These are phyloP conservation scores for Acronicta psi DNA, from an alignment of 2,888 invertebrate species.

Conservation along the genomic window DNA sequence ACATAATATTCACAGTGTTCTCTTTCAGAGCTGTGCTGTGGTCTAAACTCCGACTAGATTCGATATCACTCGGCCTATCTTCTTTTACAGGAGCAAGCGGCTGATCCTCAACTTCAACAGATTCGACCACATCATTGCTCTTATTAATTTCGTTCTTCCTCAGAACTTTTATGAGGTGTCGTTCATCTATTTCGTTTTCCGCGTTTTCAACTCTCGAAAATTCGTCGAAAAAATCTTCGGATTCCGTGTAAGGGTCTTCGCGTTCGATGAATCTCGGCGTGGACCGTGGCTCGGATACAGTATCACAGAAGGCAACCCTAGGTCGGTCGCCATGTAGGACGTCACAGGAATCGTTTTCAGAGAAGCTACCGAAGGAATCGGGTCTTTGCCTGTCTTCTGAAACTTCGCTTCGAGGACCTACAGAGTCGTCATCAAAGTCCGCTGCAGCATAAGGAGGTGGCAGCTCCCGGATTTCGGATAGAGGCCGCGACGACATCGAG, in stretches of 20 bases:
- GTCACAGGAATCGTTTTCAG: slow-evolving; percentile 86
- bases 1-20: slow-evolving; percentile 80
- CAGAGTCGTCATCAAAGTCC: slow-evolving; percentile 85
- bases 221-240: slow-evolving; percentile 80
- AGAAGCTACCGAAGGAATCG: slow-evolving; percentile 85
- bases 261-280: slow-evolving; percentile 84
- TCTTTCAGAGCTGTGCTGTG: slow-evolving; percentile 79
- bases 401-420: slow-evolving; percentile 83
- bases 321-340: slow-evolving; percentile 73
- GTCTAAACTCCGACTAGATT: slow-evolving; percentile 77
- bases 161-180: slow-evolving; percentile 81
- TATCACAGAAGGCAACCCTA: slow-evolving; percentile 79
- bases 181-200: slow-evolving; percentile 83
- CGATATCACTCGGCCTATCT: slow-evolving; percentile 73
- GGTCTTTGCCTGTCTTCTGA: slow-evolving; percentile 84
- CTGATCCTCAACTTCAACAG: slow-evolving; percentile 68
- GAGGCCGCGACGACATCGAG: slow-evolving; percentile 86
- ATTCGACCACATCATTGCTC: slow-evolving; percentile 73
- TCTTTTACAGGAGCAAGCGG: slow-evolving; percentile 65
- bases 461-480: slow-evolving; percentile 89
- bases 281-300: slow-evolving; percentile 81
- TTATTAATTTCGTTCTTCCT: slow-evolving; percentile 86
- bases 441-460: slow-evolving; percentile 86
- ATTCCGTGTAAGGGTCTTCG: slow-evolving; percentile 84
- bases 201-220: slow-evolving; percentile 77